Percentiles rank a stretch among this genome's conserved stretches.
phyloP scores from a whole-genome alignment of 1,140 invertebrate genomes.

The Procambarus clarkii region DNA sequence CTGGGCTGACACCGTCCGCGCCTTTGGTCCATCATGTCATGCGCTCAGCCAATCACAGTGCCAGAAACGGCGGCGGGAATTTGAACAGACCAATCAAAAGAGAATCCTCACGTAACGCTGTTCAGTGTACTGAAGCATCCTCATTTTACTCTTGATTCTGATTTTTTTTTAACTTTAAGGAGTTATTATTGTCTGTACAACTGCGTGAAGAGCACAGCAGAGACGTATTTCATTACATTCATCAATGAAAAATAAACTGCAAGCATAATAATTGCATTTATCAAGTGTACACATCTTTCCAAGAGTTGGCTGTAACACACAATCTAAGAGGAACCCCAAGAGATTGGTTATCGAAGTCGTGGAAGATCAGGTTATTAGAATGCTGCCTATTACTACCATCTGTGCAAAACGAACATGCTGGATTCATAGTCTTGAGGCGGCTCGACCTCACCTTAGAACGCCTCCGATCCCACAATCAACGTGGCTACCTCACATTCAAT shows the following conservation, averaged over 20 bases:
- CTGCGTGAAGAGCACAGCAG: too few species aligned
- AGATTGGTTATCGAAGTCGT: slow-evolving; percentile 16
- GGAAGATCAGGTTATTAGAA: slow-evolving; percentile 27
- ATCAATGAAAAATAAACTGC: too few species aligned
- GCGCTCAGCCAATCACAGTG: slow-evolving; percentile 23
- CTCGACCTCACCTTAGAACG: background rate
- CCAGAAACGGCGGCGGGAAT: slow-evolving; percentile 18
- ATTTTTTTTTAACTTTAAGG: background rate
- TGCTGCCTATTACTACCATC: slow-evolving; percentile 37
- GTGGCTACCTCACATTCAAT: background rate
- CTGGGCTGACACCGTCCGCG: slow-evolving; percentile 15
- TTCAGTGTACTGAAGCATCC: background rate
- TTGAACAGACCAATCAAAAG: slow-evolving; percentile 2
- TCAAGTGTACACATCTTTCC: background rate
- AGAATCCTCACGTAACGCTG: background rate
- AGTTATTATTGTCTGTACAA: too few species aligned
- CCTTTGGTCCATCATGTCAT: slow-evolving; percentile 27
- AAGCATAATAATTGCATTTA: too few species aligned
- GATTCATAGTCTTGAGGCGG: slow-evolving; percentile 30
- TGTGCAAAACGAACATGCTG: slow-evolving; percentile 41
- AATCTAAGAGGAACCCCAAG: background rate
- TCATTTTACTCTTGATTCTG: background rate
- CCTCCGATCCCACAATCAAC: background rate
- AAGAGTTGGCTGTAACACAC: background rate
- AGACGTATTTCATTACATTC: too few species aligned